A percentile compares a stretch with the other conserved stretches of the same genome.
Conservation (phyloP, 2,797 vertebrate species). For the Rhinichthys osculus region DNA sequence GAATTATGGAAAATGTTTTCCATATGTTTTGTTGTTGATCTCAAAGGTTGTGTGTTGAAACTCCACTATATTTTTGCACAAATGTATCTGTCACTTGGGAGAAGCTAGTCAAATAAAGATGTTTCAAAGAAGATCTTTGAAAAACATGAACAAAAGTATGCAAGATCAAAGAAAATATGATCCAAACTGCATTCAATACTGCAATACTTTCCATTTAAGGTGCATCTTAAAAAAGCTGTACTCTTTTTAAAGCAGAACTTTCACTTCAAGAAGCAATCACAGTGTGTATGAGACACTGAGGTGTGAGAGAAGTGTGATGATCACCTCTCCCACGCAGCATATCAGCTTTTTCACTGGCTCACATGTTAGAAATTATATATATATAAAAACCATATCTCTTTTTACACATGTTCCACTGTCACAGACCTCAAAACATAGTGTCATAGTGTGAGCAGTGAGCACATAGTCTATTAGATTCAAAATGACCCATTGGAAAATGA, state of each 20-base stretch:
- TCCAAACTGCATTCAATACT: not conserved
- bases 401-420: slow-evolving; percentile 19
- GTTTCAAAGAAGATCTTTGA: not conserved
- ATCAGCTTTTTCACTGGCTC: slow-evolving; percentile 10
- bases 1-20: not conserved
- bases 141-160: not conserved
- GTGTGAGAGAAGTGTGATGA: slow-evolving; percentile 22
- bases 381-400: not conserved
- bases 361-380: slow-evolving; percentile 18
- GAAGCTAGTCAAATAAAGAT: not conserved
- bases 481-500: not conserved
- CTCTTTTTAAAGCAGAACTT: not conserved
- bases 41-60: not conserved
- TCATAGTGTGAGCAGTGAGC: too few relatives aligned
- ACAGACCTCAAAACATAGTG: not conserved
- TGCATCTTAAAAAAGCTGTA: not conserved
- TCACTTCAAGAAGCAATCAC: not conserved
- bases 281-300: not conserved
- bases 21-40: not conserved
- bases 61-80: not conserved
- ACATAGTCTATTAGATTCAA: not conserved
- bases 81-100: not conserved
- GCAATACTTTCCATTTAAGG: not conserved
- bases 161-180: not conserved
- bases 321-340: slow-evolving; percentile 31